Evolutionary conservation across 2,113 vertebrate genomes (phyloP).

Genomic region (Irena cyanogastra): DNA sequence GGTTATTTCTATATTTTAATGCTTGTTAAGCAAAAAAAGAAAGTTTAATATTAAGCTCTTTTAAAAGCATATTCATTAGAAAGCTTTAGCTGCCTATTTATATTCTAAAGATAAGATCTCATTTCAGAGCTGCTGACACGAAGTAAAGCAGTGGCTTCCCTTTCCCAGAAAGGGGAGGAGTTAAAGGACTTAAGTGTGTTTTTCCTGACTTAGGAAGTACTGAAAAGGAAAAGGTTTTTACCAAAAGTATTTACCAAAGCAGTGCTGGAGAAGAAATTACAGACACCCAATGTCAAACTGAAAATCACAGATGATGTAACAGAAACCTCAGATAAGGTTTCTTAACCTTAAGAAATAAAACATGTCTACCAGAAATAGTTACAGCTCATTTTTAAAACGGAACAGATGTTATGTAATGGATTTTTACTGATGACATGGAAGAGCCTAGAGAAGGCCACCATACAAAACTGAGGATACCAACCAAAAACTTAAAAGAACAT

Average conservation of each 20-base stretch:
- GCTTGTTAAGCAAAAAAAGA: neutral
- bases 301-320: neutral
- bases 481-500: neutral
- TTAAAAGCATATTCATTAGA: neutral
- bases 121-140: fast-evolving
- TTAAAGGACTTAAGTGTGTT: neutral
- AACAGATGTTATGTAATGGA: neutral
- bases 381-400: neutral
- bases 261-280: neutral
- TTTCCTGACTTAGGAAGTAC: neutral
- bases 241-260: neutral
- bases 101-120: neutral
- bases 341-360: neutral
- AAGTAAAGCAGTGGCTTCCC: neutral
- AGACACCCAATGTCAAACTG: neutral
- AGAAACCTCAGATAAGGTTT: neutral
- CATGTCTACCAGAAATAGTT: neutral
- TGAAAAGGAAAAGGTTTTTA: neutral
- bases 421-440: neutral
- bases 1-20: neutral
- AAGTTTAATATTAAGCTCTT: neutral
- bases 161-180: neutral
- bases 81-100: neutral
- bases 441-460: neutral
- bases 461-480: fast-evolving